Evolutionary conservation across 2,888 invertebrate genomes (phyloP).

Genomic region (Calameuta filiformis): DNA sequence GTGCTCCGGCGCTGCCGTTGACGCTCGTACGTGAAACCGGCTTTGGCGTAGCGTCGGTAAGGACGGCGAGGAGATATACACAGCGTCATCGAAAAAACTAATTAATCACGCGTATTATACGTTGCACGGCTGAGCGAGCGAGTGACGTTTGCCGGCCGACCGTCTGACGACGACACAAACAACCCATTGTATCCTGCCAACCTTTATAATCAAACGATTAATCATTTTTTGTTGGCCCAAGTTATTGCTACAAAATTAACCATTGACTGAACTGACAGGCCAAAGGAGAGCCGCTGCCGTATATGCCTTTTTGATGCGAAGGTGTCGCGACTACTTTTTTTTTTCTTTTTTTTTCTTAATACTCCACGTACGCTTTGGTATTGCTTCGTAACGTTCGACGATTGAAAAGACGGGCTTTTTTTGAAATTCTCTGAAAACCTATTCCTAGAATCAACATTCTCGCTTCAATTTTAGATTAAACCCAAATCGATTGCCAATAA

Average conservation of each 20-base stretch:
- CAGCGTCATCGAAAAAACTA: conserved; percentile 32
- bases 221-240: conserved; percentile 29
- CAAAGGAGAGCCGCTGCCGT: conserved; percentile 9
- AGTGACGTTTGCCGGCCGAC: conserved; percentile 24
- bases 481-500: neutral
- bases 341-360: neutral
- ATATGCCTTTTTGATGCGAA: neutral
- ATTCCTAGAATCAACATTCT: neutral
- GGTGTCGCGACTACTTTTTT: neutral
- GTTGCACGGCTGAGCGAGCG: conserved; percentile 16
- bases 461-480: neutral
- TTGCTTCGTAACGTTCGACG: neutral
- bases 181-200: conserved; percentile 31
- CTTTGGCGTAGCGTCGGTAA: neutral
- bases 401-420: neutral
- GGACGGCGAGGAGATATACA: conserved; percentile 7
- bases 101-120: conserved; percentile 34
- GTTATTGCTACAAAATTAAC: conserved; percentile 30
- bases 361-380: neutral
- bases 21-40: neutral
- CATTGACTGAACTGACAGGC: conserved; percentile 20
- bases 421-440: neutral
- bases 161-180: conserved; percentile 32
- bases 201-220: conserved; percentile 35
- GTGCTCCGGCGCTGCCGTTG: neutral